These are phyloP conservation scores for Autographa gamma DNA, from an alignment of 2,888 invertebrate genomes.

Conservation along the genomic window DNA sequence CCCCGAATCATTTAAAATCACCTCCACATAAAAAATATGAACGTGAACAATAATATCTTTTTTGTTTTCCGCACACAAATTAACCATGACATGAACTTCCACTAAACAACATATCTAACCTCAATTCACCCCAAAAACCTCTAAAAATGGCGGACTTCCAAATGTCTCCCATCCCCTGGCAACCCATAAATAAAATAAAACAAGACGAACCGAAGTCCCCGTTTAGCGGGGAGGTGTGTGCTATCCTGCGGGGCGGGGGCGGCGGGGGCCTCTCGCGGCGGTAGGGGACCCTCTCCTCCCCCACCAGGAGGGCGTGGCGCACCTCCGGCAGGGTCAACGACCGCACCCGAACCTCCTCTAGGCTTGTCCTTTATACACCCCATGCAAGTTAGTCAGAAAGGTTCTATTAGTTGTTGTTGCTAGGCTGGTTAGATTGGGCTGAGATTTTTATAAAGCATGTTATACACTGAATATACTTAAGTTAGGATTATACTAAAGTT, in stretches of 20 bases:
- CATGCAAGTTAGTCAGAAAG: constrained; percentile 76
- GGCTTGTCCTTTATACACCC: constrained; percentile 75
- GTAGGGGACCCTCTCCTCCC: constrained; percentile 64
- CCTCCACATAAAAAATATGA: neutral
- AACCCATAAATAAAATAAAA: constrained; percentile 39
- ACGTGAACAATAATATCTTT: neutral
- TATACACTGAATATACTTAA: neutral
- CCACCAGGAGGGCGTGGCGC: constrained; percentile 75
- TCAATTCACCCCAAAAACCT: no score
- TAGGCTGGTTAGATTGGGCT: constrained; percentile 4
- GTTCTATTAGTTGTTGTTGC: constrained; percentile 30
- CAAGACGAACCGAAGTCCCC: constrained; percentile 77
- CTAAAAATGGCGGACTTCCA: no score
- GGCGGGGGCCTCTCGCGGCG: constrained; percentile 74
- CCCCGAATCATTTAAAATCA: neutral
- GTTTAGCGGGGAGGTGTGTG: constrained; percentile 78
- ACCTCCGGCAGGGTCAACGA: constrained; percentile 80
- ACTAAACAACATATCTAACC: no score
- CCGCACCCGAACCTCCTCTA: constrained; percentile 79
- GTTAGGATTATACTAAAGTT: neutral
- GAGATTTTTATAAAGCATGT: constrained; percentile 9
- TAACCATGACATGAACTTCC: neutral
- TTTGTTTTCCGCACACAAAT: neutral
- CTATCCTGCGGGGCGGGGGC: constrained; percentile 80
- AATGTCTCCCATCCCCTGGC: constrained; percentile 39